These are phyloP conservation scores for Otus sunia DNA, from an alignment of 2,113 vertebrate genomes.

Conservation along the genomic window DNA sequence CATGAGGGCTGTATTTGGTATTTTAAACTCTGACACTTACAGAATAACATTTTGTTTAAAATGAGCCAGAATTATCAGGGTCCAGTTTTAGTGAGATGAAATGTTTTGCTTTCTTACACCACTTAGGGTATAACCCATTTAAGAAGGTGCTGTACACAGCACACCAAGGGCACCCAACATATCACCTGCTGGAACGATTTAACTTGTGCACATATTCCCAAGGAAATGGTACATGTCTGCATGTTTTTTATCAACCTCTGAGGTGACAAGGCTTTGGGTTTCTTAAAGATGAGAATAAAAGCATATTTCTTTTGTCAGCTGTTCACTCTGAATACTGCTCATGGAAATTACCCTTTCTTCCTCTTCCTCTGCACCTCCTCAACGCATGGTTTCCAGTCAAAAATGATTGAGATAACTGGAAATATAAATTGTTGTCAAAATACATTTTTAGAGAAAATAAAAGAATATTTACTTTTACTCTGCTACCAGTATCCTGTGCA, in stretches of 20 bases:
- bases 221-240: neutral
- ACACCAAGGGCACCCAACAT: neutral
- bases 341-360: neutral
- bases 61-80: neutral
- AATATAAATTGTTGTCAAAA: neutral
- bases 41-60: neutral
- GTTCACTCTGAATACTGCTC: neutral
- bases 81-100: neutral
- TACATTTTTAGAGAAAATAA: conserved; percentile 9
- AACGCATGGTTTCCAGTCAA: neutral
- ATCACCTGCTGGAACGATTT: neutral
- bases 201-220: neutral
- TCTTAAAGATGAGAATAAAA: conserved; percentile 27
- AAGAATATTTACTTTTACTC: conserved; percentile 45
- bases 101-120: neutral
- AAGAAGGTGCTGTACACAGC: neutral
- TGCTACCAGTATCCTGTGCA: neutral
- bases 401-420: neutral
- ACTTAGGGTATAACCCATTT: neutral
- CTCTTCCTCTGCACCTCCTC: neutral
- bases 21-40: neutral
- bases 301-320: neutral
- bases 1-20: neutral
- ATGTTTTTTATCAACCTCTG: neutral
- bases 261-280: neutral